Base-by-base conservation (phyloP, 1,140 invertebrate genomes). In the Ptiloglossa arizonensis region DNA sequence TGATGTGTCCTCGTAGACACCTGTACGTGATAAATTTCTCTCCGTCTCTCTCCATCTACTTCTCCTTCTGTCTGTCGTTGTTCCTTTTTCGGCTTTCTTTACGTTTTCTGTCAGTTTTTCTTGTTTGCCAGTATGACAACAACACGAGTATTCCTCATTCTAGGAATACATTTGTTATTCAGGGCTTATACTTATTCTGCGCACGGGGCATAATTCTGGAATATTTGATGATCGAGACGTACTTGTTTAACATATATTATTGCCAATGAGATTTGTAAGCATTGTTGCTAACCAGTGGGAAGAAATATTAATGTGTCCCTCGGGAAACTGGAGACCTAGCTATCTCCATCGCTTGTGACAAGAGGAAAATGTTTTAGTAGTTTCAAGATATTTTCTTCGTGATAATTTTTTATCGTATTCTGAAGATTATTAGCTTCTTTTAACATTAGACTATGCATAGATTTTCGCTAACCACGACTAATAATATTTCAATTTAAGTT, bases 1-100 rank as follows among this genome's bases (percentile, higher is more conserved):
- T 63, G 59, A 73, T 73, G 60, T 73, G 41, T 73, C 71, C 60
- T 64, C 60, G 22, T 24, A 73, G 59, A 64, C 60, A 54, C 50
- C 35, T 73, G 48, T 54, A 64, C 59, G 46, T 63, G 59, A 50
- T 73, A 52, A 54, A 52, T 63, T 63, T 63, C 41, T 50, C 29
- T 35, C 19, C n/a, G 13, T 59, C n/a, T 22, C 6, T 59, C 68
- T 57, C 8, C 17, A 17, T 24, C 22, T n/a, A 24, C 19, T n/a
- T 17, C 22, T 24, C 17, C 22, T 17, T 48, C 59, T 17, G 15
- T n/a, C 15, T n/a, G 19, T n/a, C 48, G 19, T n/a, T 22, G 29
- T 3, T 15, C 29, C 9, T 59, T 35, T 48, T 48, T 27, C 17
- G 32, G 13, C 6, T 56, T 41, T 38, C 50, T 56, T 68, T 56